Conservation (phyloP, 2,888 invertebrate species). For the Protula sp. region DNA sequence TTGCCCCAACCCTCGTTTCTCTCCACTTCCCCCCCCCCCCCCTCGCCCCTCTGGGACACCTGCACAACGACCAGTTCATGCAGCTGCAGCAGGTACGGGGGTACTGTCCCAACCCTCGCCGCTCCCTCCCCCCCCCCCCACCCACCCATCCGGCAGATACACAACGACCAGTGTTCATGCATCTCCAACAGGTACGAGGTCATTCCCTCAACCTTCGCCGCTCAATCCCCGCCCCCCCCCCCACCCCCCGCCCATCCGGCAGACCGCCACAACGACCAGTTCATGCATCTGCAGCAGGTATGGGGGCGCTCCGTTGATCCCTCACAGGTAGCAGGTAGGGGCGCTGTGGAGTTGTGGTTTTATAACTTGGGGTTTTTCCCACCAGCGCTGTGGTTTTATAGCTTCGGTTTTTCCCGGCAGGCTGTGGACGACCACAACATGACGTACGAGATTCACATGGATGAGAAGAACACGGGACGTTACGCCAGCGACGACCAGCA, state of each 20-base stretch:
- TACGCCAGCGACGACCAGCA: too few species aligned
- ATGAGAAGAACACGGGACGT: conserved; percentile 31
- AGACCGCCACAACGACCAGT: conserved; percentile 84
- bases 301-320: too few species aligned
- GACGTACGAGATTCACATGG: conserved; percentile 41
- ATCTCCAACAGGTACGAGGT: conserved; percentile 41
- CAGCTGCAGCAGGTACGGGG: conserved; percentile 53
- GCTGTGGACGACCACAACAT: conserved; percentile 53
- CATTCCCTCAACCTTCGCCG: neutral
- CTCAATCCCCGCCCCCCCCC: too few species aligned
- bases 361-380: too few species aligned
- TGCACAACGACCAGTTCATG: conserved; percentile 84
- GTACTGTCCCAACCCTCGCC: neutral
- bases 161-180: conserved; percentile 82
- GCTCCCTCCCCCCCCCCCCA: neutral
- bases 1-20: too few species aligned
- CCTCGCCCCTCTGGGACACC: conserved; percentile 69
- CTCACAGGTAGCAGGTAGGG: too few species aligned
- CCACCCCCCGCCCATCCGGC: too few species aligned
- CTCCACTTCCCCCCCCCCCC: too few species aligned
- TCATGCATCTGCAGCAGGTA: conserved; percentile 60
- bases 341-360: too few species aligned
- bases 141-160: conserved; percentile 73
- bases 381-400: too few species aligned
- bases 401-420: too few species aligned